Base-by-base conservation (phyloP, 2,113 vertebrate genomes). In the Grammomys dolichurus region DNA sequence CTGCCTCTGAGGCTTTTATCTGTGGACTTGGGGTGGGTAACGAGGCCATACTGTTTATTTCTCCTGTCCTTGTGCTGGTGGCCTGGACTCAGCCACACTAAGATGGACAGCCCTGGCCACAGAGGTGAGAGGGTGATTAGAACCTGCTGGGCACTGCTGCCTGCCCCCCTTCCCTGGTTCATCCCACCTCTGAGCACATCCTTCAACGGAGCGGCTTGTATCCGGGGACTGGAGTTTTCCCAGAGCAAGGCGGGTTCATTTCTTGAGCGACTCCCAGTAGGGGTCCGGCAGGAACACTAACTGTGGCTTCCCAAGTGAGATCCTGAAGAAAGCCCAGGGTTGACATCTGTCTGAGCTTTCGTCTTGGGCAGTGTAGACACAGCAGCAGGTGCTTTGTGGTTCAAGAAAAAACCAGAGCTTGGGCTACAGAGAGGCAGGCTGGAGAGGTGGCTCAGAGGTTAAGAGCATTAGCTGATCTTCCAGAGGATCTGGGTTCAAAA, bases 141-240 rank as follows among this genome's bases (percentile, higher is more conserved):
- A 48, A 46, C 78, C 28, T 67, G 28, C 46, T 3, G 4, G 43
- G 43, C 10, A 13, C 2, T 0, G 31, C 48, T 70, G 67, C 33
- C 31, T 51, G 26, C 11, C 33, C n/a, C 46, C 31, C 20, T 16
- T 4, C 48, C 12, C 12, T 72, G 33, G 51, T 4, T 31, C 14
- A 2, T 75, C 51, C 14, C 36, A n/a, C 51, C 9, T 17, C 26
- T 0, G 19, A 86, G 77, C 31, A 72, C 43, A 0, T 5, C 36
- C 26, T 10, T 12, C 0, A 10, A 70, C 46, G 6, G 7, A 28
- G 51, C 0, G 31, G 12, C 24, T 67, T 48, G 33, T 10, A 24
- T 72, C 56, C 60, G 16, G 46, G 2, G 48, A 0, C 16, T 7
- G 33, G 67, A 46, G 26, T 87, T 40, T 2, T 20, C 72, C n/a